Conservation (phyloP, 2,113 vertebrate genomes). For the Brevimyrus niger region DNA sequence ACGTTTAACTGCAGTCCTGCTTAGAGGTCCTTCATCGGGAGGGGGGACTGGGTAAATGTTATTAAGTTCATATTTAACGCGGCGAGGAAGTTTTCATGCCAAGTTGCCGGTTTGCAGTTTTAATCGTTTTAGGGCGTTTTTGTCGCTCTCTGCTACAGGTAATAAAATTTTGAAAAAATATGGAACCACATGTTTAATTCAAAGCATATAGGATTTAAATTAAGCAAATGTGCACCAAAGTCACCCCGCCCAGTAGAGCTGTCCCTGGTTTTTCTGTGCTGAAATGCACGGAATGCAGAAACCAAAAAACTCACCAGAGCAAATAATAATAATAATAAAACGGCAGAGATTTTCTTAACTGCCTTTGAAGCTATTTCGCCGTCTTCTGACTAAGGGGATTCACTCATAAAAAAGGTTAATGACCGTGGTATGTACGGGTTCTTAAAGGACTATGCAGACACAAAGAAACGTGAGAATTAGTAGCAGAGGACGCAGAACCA, state of each 20-base stretch:
- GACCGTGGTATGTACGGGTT: background rate
- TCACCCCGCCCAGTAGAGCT: background rate
- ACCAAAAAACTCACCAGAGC: background rate
- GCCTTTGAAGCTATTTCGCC: background rate
- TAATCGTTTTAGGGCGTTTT: background rate
- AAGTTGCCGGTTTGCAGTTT: background rate
- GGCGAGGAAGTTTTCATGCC: background rate
- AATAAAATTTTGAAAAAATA: background rate
- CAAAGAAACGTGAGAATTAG: background rate
- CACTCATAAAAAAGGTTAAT: background rate
- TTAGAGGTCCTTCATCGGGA: background rate
- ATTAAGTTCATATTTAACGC: background rate
- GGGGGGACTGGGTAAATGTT: background rate
- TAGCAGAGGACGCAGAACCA: background rate
- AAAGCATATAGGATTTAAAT: background rate
- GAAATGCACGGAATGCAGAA: background rate
- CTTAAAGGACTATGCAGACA: background rate
- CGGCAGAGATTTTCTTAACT: background rate
- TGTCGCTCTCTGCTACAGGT: background rate
- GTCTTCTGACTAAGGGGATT: background rate
- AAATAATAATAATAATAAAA: background rate
- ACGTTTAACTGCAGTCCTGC: background rate
- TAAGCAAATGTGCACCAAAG: background rate
- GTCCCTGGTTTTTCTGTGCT: background rate
- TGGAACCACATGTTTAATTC: background rate